Conservation (phyloP, 2,797 vertebrate genomes). For the Scolopax bukidnonensis region DNA sequence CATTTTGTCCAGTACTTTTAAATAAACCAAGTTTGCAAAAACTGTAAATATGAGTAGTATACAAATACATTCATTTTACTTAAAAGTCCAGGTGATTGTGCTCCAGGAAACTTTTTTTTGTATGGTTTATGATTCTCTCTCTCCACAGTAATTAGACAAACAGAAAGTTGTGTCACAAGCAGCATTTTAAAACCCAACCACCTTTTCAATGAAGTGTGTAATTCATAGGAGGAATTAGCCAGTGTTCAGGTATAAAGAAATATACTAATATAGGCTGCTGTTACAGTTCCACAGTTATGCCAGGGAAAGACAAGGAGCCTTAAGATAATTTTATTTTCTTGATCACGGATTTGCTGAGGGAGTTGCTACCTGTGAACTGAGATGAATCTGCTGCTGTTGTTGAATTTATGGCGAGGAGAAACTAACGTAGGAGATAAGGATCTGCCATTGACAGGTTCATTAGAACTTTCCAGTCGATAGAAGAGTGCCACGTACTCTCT, state of each 20-base stretch:
- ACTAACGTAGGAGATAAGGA: fast-evolving
- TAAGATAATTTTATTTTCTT: background rate
- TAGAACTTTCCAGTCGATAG: background rate
- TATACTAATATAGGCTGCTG: background rate
- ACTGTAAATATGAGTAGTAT: background rate
- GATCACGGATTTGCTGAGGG: background rate
- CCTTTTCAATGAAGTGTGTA: background rate
- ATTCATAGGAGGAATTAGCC: background rate
- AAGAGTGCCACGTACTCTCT: background rate
- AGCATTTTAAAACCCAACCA: background rate
- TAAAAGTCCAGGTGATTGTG: background rate
- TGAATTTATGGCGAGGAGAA: background rate
- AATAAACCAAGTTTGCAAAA: background rate
- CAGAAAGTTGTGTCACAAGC: background rate
- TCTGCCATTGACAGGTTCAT: background rate
- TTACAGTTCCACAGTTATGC: background rate
- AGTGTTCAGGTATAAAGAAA: background rate
- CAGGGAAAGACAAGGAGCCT: background rate
- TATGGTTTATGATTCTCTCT: background rate
- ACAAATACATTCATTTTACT: background rate
- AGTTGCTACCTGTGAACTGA: background rate
- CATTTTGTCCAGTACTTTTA: background rate
- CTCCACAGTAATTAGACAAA: background rate
- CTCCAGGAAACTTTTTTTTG: background rate
- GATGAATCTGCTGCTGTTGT: background rate